Base-by-base conservation (phyloP, 2,797 vertebrate genomes). In the Poeciliopsis turneri region DNA sequence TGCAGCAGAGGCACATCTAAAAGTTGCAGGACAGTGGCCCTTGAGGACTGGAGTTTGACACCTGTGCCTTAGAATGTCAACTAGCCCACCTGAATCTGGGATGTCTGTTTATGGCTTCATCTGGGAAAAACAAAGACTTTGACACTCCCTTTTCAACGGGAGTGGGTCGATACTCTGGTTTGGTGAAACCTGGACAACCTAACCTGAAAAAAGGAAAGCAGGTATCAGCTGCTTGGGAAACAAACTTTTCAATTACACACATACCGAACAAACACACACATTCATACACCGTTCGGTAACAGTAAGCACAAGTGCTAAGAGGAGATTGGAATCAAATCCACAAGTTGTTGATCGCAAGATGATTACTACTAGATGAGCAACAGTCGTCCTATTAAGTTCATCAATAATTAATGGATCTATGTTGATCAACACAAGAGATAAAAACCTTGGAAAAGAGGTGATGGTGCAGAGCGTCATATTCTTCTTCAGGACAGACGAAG, bases 91-190 rank as follows among this genome's bases (percentile, higher is more conserved):
- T 96, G 93, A 99, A 99, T 86, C 98, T 96, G 2, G 98, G 98
- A 88, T 99, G 98, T 78, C 93, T 96, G 94, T 97, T 98, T 90
- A 99, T 99, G 70, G 97, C 98, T 95, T 99, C 97, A 78, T 99
- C 98, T 4, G 97, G 98, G 89, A 99, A 98, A 93, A 99, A 99
- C 74, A 99, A 95, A 0, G 98, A 99, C 90, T 97, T 99, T 23
- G 97, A 98, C 78, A 95, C 98, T 82, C 98, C 97, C 86, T 90
- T 95, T 91, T 99, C 98, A 30, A 97, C 93, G 0, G 98, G 97
- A 0, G 93, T 98, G 20, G 98, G 98, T 36, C 84, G 94, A 87
- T 82, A 90, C 79, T 97, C 97, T 0, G 98, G 98, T 86, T 96
- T 84, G 0, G 98, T 99, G 91, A 99, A 99, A 78, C 97, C 97